Conservation (phyloP, 2,797 vertebrate species). For the Pseudochirops corinnae region DNA sequence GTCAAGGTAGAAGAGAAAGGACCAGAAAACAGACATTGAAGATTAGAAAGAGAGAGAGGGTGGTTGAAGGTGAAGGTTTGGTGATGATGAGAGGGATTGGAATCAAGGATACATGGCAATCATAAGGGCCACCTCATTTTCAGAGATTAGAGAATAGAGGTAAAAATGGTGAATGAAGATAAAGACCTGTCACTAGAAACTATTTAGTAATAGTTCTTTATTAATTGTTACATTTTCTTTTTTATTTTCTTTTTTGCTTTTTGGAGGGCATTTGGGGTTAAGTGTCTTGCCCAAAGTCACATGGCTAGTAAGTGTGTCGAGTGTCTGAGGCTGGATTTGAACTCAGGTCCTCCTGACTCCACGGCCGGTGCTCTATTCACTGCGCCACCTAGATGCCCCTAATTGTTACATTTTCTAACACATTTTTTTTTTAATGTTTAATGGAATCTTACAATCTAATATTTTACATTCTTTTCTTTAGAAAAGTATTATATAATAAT, state of each 20-base stretch:
- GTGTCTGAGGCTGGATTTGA: no score
- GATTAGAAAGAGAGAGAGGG: not conserved
- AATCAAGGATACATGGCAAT: not conserved
- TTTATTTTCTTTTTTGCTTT: not conserved
- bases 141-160: not conserved
- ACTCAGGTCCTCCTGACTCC: no score
- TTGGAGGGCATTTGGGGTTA: no score
- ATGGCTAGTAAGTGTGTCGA: no score
- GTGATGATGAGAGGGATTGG: not conserved
- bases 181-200: slow-evolving; percentile 22
- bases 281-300: no score
- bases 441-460: not conserved
- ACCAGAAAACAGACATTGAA: not conserved
- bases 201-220: slow-evolving; percentile 35
- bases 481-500: not conserved
- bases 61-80: not conserved
- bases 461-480: not conserved
- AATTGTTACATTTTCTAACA: slow-evolving; percentile 6
- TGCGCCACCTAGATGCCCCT: not conserved
- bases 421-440: not conserved
- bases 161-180: not conserved
- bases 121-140: not conserved
- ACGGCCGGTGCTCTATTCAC: no score
- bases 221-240: slow-evolving; percentile 3
- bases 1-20: not conserved